phyloP scores from a whole-genome alignment of 2,797 vertebrate genomes.

The Girardinus metallicus region DNA sequence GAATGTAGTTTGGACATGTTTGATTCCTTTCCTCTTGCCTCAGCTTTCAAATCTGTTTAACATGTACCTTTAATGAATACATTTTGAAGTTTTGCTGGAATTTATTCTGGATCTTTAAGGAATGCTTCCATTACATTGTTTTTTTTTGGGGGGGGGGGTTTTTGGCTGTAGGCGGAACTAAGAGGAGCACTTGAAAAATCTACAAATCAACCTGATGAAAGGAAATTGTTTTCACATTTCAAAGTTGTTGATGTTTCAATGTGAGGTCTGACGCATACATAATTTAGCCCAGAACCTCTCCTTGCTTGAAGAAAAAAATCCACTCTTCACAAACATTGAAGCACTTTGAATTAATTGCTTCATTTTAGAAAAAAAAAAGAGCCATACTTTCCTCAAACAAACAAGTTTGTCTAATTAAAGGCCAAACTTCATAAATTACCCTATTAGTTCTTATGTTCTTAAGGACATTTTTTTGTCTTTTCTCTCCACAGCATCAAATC shows the following conservation, averaged over 20 bases:
- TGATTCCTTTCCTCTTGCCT: neutral
- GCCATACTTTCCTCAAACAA: conserved; percentile 29
- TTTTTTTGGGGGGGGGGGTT: neutral
- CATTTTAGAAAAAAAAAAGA: conserved; percentile 21
- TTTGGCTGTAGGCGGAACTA: conserved; percentile 1
- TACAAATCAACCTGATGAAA: conserved; percentile 45
- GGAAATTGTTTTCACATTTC: conserved; percentile 23
- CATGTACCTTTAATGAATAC: neutral
- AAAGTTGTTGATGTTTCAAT: conserved; percentile 43
- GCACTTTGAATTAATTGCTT: conserved; percentile 42
- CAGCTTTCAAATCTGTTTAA: neutral
- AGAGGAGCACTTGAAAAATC: conserved; percentile 32
- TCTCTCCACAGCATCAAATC: conserved; percentile 86
- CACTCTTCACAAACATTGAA: conserved; percentile 43
- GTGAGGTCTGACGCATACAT: conserved; percentile 21
- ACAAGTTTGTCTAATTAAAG: conserved; percentile 8
- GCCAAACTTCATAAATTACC: conserved; percentile 28
- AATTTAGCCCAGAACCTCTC: conserved; percentile 23
- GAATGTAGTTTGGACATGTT: neutral
- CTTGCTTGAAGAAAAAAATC: conserved; percentile 28
- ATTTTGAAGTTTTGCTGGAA: neutral
- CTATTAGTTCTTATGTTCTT: conserved; percentile 5
- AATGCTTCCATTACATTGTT: conserved; percentile 16
- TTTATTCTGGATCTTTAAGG: neutral
- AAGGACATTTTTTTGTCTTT: neutral